phyloP scores from a whole-genome alignment of 2,113 vertebrate genomes.

The Poeciliopsis turrubarensis region DNA sequence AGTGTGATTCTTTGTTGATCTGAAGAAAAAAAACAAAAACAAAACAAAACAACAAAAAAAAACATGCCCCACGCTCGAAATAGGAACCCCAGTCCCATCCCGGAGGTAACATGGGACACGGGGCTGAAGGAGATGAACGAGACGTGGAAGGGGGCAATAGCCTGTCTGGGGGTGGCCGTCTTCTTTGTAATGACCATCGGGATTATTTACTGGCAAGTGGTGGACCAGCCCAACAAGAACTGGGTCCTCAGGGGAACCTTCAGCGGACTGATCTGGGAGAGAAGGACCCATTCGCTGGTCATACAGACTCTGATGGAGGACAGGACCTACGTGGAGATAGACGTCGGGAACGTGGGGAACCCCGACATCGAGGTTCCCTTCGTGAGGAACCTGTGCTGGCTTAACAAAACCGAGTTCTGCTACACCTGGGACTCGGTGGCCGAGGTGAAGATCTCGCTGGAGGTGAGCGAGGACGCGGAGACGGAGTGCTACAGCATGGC shows the following conservation, averaged over 20 bases:
- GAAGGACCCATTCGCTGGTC: slow-evolving; percentile 82
- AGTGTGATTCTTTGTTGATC: slow-evolving; percentile 65
- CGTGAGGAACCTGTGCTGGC: slow-evolving; percentile 87
- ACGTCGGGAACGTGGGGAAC: slow-evolving; percentile 81
- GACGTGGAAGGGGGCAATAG: slow-evolving; percentile 91
- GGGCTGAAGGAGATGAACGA: slow-evolving; percentile 91
- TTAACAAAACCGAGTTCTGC: slow-evolving; percentile 89
- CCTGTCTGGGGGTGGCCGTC: slow-evolving; percentile 88
- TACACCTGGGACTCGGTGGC: slow-evolving; percentile 89
- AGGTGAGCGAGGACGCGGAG: slow-evolving; percentile 71
- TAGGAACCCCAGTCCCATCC: slow-evolving; percentile 83
- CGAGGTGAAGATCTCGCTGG: slow-evolving; percentile 84
- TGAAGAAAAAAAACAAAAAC: slow-evolving; percentile 38
- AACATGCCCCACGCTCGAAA: slow-evolving; percentile 85
- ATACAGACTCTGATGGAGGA: slow-evolving; percentile 85
- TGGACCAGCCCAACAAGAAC: slow-evolving; percentile 90
- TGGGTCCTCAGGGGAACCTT: slow-evolving; percentile 88
- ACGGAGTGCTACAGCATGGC: slow-evolving; percentile 87
- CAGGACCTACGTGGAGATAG: slow-evolving; percentile 81
- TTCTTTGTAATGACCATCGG: slow-evolving; percentile 94
- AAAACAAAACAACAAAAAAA: no score
- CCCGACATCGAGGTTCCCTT: slow-evolving; percentile 83
- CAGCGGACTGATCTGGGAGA: slow-evolving; percentile 89
- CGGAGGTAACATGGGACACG: slow-evolving; percentile 85
- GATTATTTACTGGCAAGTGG: slow-evolving; percentile 94